A percentile compares a stretch with the other conserved stretches of the same genome.
Evolutionary conservation across 2,113 vertebrate species (phyloP).

Genomic region (Manacus vitellinus): DNA sequence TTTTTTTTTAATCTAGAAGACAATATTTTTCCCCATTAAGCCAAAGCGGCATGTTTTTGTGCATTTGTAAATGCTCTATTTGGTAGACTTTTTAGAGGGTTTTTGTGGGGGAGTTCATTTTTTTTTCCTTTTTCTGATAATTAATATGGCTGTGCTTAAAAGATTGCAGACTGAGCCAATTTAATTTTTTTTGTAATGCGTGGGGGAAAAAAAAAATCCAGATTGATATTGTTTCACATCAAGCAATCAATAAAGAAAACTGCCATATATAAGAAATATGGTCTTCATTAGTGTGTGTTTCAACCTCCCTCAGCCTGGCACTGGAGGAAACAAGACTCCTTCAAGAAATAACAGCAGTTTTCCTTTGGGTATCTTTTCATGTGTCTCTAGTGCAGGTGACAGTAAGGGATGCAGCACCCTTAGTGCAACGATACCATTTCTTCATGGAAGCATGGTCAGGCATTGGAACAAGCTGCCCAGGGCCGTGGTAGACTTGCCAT

Average conservation of each 20-base stretch:
- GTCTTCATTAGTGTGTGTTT: conserved; percentile 61
- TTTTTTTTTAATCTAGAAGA: conserved; percentile 84
- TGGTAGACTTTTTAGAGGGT: conserved; percentile 74
- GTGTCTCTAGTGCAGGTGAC: background rate
- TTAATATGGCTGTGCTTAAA: conserved; percentile 85
- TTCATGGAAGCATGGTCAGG: background rate
- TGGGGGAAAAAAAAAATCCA: conserved; percentile 74
- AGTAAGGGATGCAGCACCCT: background rate
- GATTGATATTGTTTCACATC: conserved; percentile 78
- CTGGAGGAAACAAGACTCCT: background rate
- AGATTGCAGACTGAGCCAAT: conserved; percentile 98
- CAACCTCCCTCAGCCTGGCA: conserved; percentile 17
- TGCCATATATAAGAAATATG: conserved; percentile 71
- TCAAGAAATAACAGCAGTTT: background rate
- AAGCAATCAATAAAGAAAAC: conserved; percentile 83
- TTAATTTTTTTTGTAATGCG: conserved; percentile 90
- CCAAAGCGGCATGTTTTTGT: conserved; percentile 92
- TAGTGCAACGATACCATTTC: background rate
- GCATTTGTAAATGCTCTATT: conserved; percentile 92
- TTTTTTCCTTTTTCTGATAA: conserved; percentile 59
- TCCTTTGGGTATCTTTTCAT: background rate
- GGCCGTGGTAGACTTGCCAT: background rate
- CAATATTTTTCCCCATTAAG: conserved; percentile 86
- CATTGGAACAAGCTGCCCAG: background rate
- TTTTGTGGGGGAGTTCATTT: background rate